A percentile compares a stretch with the other conserved stretches of the same genome.
Conservation (phyloP, 2,113 vertebrate genomes). For the Dendropsophus ebraccatus region DNA sequence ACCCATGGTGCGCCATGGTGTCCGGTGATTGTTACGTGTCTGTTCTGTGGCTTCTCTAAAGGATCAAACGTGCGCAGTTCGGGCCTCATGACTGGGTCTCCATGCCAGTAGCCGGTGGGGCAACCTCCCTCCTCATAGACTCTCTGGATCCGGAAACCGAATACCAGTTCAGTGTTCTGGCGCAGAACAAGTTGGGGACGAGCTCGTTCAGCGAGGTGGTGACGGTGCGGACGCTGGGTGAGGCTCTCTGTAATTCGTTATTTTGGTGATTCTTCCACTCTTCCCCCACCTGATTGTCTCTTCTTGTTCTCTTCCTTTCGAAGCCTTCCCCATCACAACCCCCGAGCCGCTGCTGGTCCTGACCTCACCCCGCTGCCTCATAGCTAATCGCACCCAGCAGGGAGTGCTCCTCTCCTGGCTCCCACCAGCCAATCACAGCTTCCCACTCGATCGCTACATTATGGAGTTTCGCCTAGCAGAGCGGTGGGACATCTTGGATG, state of each 20-base stretch:
- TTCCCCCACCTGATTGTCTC: not conserved
- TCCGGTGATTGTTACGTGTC: not conserved
- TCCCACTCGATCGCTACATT: conserved; percentile 92
- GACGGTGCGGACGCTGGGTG: conserved; percentile 98
- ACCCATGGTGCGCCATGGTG: not conserved
- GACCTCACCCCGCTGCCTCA: conserved; percentile 99
- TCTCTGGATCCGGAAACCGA: conserved; percentile 93
- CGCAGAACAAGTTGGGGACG: conserved; percentile 97
- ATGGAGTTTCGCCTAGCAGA: conserved; percentile 96
- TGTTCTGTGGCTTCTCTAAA: conserved; percentile 62
- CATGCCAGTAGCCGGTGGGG: conserved; percentile 86
- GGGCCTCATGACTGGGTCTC: conserved; percentile 98
- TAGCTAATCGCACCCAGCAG: conserved; percentile 98
- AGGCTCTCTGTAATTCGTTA: conserved; percentile 59
- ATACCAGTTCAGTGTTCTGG: conserved; percentile 99
- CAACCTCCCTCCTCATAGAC: conserved; percentile 90
- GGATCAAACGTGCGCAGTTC: conserved; percentile 94
- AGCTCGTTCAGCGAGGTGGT: conserved; percentile 99
- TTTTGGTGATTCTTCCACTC: not conserved
- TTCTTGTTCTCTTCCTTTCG: not conserved
- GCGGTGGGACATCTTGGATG: conserved; percentile 93
- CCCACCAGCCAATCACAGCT: conserved; percentile 95
- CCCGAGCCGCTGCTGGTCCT: conserved; percentile 99
- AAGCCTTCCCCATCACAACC: conserved; percentile 96
- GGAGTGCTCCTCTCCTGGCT: conserved; percentile 98